Base-by-base conservation (phyloP, 2,888 invertebrate species). In the Agriopis leucophaearia region DNA sequence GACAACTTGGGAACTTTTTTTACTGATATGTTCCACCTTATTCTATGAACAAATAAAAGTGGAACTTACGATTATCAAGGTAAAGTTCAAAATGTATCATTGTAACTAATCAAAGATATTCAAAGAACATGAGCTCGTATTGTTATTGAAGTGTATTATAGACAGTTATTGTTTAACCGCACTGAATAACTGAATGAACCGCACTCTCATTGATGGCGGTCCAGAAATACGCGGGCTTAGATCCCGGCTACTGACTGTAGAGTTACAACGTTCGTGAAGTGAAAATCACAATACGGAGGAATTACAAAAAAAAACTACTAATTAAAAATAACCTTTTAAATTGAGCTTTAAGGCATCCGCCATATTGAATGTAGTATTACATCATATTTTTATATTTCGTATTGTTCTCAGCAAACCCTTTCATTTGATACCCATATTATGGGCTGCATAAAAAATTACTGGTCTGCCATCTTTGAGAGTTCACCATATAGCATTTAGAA, bases 141-240 rank as follows among this genome's bases (percentile, higher is more conserved):
- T 64, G 69, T 68, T 62, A 62, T 62, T 56, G 52, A 58, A 69
- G 50, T 58, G 59, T 60, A 58, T 70, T 69, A 71, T 66, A 70
- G 68, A 76, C 72, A 66, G 70, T 80, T 80, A 83, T 81, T 81
- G 79, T 78, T 80, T 54, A 76, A 79, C 74, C 73, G 74, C 75
- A 67, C 75, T 72, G 81, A 72, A 79, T 84, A 83, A 77, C 80
- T 90, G 88, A 89, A 89, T 90, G 90, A 86, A 87, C 81, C 81
- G 83, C 81, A 83, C 86, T 88, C 85, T 88, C 90, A 91, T 90
- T 91, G 89, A 91, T 87, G 85, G 79, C 76, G 80, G 73, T 83
- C 86, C 90, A 89, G 86, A 91, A 91, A 91, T 91, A 91, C 80
- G 74, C 80, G 74, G 78, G 85, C 84, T 84, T 84, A 81, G 75